Evolutionary conservation across 2,113 vertebrate genomes (phyloP).

Genomic region (Trogon surrucura): DNA sequence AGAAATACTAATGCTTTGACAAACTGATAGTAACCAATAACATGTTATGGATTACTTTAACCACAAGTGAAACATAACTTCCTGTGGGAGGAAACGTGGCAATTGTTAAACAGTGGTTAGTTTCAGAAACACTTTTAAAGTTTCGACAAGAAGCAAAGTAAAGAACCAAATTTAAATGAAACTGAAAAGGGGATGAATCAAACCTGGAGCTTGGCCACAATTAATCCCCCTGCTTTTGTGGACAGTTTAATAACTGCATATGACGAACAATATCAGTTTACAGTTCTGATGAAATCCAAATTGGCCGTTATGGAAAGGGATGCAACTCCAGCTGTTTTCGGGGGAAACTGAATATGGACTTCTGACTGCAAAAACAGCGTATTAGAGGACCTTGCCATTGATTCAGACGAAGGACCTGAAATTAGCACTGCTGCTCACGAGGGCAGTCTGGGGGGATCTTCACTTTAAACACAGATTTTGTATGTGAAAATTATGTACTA

Average conservation of each 20-base stretch:
- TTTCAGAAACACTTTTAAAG: constrained; percentile 11
- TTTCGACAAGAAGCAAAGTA: constrained; percentile 2
- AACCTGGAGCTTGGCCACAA: background rate
- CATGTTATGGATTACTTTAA: constrained; percentile 40
- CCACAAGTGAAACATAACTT: constrained; percentile 36
- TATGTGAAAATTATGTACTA: background rate
- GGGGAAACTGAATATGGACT: background rate
- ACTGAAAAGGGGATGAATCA: background rate
- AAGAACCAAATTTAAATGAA: background rate
- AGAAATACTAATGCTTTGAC: constrained; percentile 32
- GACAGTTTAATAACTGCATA: background rate
- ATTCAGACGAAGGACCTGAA: background rate
- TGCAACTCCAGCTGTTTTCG: background rate
- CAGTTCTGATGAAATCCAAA: background rate
- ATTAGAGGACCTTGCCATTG: background rate
- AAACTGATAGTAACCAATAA: constrained; percentile 21
- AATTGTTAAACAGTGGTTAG: constrained; percentile 44
- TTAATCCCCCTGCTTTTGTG: background rate
- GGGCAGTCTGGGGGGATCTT: background rate
- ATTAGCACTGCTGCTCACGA: background rate
- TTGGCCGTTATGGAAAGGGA: background rate
- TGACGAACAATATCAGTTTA: background rate
- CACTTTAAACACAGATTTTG: background rate
- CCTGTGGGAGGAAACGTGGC: constrained; percentile 40
- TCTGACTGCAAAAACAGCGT: background rate